Percentiles rank a stretch among this genome's conserved stretches.
These are phyloP conservation scores for Rhyacophila evoluta DNA, from an alignment of 2,888 invertebrate species.

Conservation along the genomic window DNA sequence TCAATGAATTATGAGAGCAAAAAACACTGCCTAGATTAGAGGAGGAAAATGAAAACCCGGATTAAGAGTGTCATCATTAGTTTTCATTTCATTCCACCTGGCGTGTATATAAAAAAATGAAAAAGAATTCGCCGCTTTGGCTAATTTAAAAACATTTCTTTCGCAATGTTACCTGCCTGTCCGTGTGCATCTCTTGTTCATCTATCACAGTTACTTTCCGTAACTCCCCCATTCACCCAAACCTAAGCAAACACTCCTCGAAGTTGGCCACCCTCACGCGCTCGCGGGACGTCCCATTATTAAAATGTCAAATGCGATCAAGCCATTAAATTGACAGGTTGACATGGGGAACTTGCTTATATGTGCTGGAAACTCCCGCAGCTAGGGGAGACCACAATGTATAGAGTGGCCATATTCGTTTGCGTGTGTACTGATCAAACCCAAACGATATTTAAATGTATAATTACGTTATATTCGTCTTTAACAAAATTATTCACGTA, in stretches of 20 bases:
- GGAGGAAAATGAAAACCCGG: not conserved
- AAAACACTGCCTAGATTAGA: not conserved
- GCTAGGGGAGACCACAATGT: not conserved
- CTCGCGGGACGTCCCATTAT: conserved; percentile 41
- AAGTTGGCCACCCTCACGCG: conserved; percentile 23
- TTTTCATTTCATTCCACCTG: conserved; percentile 3
- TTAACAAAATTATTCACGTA: too few relatives aligned
- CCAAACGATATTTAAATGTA: too few relatives aligned
- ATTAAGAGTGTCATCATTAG: conserved; percentile 17
- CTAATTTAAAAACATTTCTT: conserved; percentile 25
- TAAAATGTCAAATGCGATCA: conserved; percentile 52
- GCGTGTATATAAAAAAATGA: not conserved
- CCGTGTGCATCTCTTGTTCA: conserved; percentile 20
- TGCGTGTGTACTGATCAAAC: not conserved
- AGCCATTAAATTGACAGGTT: conserved; percentile 43
- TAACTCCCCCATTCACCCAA: not conserved
- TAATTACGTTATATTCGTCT: too few relatives aligned
- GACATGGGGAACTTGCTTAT: conserved; percentile 30
- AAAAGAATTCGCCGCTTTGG: not conserved
- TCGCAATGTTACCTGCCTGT: conserved; percentile 29
- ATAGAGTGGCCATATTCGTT: not conserved
- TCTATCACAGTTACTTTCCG: conserved; percentile 32
- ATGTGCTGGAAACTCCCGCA: not conserved
- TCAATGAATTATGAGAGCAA: not conserved
- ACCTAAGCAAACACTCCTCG: conserved; percentile 4